phyloP scores from a whole-genome alignment of 2,888 invertebrate genomes.

The Limnephilus lunatus region DNA sequence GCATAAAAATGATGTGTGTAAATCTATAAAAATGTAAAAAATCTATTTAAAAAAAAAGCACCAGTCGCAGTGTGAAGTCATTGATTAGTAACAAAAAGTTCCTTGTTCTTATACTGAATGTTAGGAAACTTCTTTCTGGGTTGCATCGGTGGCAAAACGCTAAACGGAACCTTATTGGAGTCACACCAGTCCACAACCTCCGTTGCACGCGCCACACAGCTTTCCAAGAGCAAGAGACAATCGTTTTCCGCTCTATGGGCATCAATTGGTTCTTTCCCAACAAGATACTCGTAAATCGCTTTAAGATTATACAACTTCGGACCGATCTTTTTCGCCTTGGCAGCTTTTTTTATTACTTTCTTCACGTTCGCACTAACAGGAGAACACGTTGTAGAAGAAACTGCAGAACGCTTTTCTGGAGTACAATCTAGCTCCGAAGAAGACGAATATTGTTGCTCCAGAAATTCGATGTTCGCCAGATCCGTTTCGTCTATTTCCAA shows the following conservation, averaged over 20 bases:
- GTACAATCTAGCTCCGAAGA: background rate
- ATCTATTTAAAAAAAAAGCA: too few relatives aligned
- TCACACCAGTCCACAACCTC: constrained; percentile 79
- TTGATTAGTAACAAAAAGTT: background rate
- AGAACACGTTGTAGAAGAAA: background rate
- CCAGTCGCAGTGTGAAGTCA: background rate
- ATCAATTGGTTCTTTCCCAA: constrained; percentile 72
- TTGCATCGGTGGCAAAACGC: constrained; percentile 67
- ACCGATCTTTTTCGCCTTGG: constrained; percentile 10
- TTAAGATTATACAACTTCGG: constrained; percentile 75
- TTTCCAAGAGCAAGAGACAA: constrained; percentile 80
- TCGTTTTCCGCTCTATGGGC: constrained; percentile 85
- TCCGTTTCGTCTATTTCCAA: constrained; percentile 8
- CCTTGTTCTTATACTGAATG: background rate
- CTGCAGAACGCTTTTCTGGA: background rate
- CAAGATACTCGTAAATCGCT: constrained; percentile 77
- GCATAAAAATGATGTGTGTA: too few relatives aligned
- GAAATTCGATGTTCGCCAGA: background rate
- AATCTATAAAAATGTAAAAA: too few relatives aligned
- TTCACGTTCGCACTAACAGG: background rate
- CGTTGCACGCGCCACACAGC: constrained; percentile 77
- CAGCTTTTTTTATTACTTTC: background rate
- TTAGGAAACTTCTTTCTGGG: constrained; percentile 42
- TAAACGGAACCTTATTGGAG: constrained; percentile 69
- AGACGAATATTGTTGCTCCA: background rate